Evolutionary conservation across 2,113 vertebrate genomes (phyloP).

Genomic region (Poeciliopsis turrubarensis): DNA sequence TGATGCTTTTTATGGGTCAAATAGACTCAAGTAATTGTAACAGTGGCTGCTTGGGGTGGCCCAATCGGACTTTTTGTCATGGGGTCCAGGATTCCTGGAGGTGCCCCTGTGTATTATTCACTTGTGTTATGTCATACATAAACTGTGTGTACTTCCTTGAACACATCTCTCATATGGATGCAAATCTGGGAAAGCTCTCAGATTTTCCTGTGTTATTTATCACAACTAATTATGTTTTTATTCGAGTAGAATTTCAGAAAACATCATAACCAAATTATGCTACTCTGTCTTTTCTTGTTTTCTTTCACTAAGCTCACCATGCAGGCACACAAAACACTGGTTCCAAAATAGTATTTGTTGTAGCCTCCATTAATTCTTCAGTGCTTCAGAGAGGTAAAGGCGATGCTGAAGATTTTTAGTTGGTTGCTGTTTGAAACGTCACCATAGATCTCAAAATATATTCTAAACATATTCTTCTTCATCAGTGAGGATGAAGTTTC

Average conservation of each 20-base stretch:
- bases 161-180: neutral
- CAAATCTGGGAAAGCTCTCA: too few species aligned
- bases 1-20: too few species aligned
- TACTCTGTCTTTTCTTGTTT: neutral
- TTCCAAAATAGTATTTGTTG: neutral
- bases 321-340: neutral
- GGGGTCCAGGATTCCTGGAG: too few species aligned
- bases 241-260: neutral
- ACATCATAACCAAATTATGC: neutral
- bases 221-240: too few species aligned
- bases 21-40: too few species aligned
- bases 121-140: too few species aligned
- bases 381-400: neutral
- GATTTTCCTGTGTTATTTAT: neutral
- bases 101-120: too few species aligned
- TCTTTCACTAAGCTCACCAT: too few species aligned
- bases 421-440: neutral
- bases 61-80: too few species aligned
- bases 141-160: too few species aligned
- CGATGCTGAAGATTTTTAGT: too few species aligned
- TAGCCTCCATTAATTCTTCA: neutral
- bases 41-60: too few species aligned
- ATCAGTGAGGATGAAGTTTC: neutral
- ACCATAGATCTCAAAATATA: neutral
- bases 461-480: neutral